phyloP scores from a whole-genome alignment of 1,140 invertebrate genomes.

The Xylocopa sonorina region DNA sequence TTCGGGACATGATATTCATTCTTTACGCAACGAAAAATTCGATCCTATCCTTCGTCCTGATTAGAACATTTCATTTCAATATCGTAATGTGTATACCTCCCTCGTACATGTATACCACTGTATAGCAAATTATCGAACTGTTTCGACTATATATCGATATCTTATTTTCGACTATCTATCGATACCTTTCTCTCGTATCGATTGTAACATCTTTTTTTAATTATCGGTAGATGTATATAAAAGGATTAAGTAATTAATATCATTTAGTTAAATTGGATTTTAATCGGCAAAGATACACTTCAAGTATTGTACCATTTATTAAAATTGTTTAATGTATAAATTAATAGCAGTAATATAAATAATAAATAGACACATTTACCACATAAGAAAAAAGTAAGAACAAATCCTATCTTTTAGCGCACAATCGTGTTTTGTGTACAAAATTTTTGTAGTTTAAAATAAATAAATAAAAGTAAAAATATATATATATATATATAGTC shows the following conservation, averaged over 20 bases:
- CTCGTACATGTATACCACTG: background rate
- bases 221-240: background rate
- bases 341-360: background rate
- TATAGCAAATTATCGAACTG: constrained; percentile 2
- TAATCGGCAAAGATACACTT: background rate
- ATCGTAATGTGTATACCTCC: background rate
- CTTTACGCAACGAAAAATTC: background rate
- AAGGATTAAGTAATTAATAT: background rate
- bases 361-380: background rate
- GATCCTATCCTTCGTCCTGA: background rate
- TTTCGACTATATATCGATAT: constrained; percentile 28
- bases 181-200: constrained; percentile 32
- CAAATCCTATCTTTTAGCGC: too few species aligned
- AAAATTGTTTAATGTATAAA: background rate
- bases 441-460: constrained; percentile 1
- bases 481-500: background rate
- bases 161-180: too few species aligned
- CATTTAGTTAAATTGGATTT: background rate
- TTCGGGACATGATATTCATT: background rate
- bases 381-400: background rate
- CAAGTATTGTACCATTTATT: background rate
- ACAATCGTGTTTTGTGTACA: too few species aligned
- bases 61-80: constrained; percentile 23
- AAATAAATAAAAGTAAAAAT: too few species aligned
- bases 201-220: constrained; percentile 1